Evolutionary conservation across 2,797 vertebrate genomes (phyloP), one percentile per base, ranked within the genome.

Genomic region (Peromyscus nudipes): DNA sequence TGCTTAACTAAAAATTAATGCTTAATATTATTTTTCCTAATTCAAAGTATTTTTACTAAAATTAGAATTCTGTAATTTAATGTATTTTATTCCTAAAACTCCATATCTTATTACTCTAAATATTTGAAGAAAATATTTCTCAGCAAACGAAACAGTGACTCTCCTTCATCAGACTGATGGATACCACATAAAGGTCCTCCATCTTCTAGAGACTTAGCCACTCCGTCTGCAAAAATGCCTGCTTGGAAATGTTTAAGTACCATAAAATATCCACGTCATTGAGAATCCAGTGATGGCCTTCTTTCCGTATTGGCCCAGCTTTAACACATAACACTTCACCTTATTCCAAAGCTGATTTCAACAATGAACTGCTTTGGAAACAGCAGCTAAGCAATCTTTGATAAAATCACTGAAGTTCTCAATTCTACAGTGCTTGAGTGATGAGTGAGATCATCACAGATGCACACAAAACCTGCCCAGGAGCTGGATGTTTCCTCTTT

Each of bases 341-440:
- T 82, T 91, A 69, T 40, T 79, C 34, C n/a, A 79, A 95, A 87
- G 83, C 40, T 77, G 85, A 76, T 57, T 94, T 91, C 52, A 67
- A 87, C 91, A 34, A 77, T 37, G 1, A 43, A 31, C n/a, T 83
- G 25, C 55, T 95, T 82, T 86, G 34, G 90, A 97, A 67, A 60
- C 23, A 89, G 85, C 60, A 89, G 97, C 85, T 75, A 80, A 96
- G 49, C 64, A 94, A 57, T 57, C 25, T 92, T 92, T 49, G n/a
- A 84, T 94, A 96, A 94, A 94, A 96, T 93, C 87, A 73, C 27
- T 69, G 75, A 90, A 94, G 17, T 91, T 84, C 62, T 91, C 77
- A 71, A 31, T 80, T 65, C 89, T 91, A 40, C 1, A 83, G 73
- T 34, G 89, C 31, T 86, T 94, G 52, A 95, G 73, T 92, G 82